Evolutionary conservation across 2,797 vertebrate genomes (phyloP), one percentile per base, ranked within the genome.

Genomic region (Acestrorhynchus altus): DNA sequence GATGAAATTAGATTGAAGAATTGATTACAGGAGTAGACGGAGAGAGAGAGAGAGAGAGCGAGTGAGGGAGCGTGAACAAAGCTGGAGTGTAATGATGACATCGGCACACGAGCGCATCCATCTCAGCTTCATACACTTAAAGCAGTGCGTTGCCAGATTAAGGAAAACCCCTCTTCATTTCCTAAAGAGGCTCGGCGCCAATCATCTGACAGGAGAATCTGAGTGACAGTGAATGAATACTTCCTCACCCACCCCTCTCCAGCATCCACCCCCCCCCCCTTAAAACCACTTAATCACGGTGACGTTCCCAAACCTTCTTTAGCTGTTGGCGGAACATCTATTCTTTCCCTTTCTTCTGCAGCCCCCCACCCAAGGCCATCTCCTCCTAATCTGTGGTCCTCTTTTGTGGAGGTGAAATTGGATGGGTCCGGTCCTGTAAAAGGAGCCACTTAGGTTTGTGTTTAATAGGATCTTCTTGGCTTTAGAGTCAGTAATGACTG

Each of bases 1-100:
- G 77, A 54, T 74, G 71, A 81, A 87, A 84, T 87, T 80, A 85
- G 81, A 85, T 83, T 81, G 75, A 76, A 81, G 72, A 82, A 87
- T 84, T 75, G 77, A 87, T 87, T 72, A 81, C 80, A 82, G 64
- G 60, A 57, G 39, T 54, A 49, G 49, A 77, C 73, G 54, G 76
- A 47, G 60, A 28, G 76, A 65, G 74, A 11, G 47, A 61, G 47
- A 7, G 76, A 47, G 60, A 28, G 76, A 65, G 76, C 39, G 60
- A 28, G 76, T 59, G 76, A 47, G 60, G 22, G 76, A 65, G 49
- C 69, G 70, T 0, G 59, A 51, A 80, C 63, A 66, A 35, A 70
- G 78, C 66, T 28, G 8, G 60, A 75, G 49, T 31, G 31, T 61
- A 46, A 42, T 63, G 52, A 74, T 79, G 68, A 78, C 72, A 52